Evolutionary conservation across 2,113 vertebrate species (phyloP).

Genomic region (Acanthisitta chloris): DNA sequence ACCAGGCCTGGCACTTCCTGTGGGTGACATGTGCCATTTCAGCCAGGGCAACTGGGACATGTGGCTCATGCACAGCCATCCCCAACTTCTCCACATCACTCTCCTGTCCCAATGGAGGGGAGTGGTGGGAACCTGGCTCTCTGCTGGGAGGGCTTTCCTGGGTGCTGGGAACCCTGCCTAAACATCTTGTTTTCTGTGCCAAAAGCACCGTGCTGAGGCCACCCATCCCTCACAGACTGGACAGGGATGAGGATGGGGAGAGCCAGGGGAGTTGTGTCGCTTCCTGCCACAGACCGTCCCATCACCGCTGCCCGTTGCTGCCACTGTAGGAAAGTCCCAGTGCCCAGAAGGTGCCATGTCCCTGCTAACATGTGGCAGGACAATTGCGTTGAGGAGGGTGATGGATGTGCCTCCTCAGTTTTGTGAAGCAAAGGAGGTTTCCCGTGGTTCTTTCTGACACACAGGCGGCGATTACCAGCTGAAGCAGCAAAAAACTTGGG

Average conservation of each 20-base stretch:
- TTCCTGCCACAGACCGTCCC: background rate
- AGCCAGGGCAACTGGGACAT: background rate
- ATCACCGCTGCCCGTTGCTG: rapidly evolving
- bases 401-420: background rate
- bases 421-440: background rate
- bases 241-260: background rate
- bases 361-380: rapidly evolving
- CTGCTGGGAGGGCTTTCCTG: rapidly evolving
- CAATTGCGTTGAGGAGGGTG: rapidly evolving
- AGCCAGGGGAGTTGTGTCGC: background rate
- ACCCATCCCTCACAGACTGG: background rate
- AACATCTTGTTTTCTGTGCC: background rate
- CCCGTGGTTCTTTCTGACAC: background rate
- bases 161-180: background rate
- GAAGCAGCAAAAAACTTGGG: background rate
- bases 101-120: background rate
- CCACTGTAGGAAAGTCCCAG: background rate
- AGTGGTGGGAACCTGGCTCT: background rate
- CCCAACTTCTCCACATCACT: background rate
- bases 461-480: background rate
- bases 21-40: rapidly evolving
- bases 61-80: rapidly evolving
- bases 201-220: background rate
- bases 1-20: background rate
- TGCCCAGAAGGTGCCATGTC: background rate